phyloP scores from a whole-genome alignment of 2,888 invertebrate species.

The Cephus spinipes region DNA sequence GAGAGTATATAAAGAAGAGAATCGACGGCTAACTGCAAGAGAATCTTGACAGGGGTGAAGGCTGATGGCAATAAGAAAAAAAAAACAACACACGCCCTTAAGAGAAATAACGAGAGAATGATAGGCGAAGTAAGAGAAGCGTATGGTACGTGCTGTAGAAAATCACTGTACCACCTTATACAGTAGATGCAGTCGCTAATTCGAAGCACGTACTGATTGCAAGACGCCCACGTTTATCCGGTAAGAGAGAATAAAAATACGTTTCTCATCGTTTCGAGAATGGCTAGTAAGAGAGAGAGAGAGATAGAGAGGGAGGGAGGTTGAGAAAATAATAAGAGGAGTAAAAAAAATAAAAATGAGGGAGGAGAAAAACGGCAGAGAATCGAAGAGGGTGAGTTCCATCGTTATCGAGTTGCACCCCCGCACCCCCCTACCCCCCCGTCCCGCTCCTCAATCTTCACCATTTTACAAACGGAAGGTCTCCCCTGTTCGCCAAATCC shows the following conservation, averaged over 20 bases:
- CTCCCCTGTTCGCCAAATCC: slow-evolving; percentile 43
- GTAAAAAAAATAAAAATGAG: neutral
- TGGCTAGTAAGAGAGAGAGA: too few species aligned
- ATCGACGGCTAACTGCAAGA: neutral
- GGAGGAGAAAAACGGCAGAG: too few species aligned
- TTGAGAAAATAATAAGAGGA: neutral
- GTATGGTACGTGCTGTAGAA: too few species aligned
- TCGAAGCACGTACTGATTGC: neutral
- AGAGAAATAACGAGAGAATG: too few species aligned
- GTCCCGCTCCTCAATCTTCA: slow-evolving; percentile 22
- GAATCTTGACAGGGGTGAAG: neutral
- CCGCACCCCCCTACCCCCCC: slow-evolving; percentile 19
- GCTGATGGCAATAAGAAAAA: too few species aligned
- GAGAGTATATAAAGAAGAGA: neutral
- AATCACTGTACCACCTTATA: too few species aligned
- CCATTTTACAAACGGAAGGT: neutral
- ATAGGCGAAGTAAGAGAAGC: too few species aligned
- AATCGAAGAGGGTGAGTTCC: slow-evolving; percentile 30
- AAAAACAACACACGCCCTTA: too few species aligned
- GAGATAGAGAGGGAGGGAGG: too few species aligned
- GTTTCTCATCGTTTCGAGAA: too few species aligned
- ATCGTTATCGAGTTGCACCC: slow-evolving; percentile 54
- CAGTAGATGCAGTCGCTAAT: neutral
- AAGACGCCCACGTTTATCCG: neutral
- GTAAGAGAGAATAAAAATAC: neutral